Evolutionary conservation across 2,888 invertebrate species (phyloP).

Genomic region (Merodon equestris): DNA sequence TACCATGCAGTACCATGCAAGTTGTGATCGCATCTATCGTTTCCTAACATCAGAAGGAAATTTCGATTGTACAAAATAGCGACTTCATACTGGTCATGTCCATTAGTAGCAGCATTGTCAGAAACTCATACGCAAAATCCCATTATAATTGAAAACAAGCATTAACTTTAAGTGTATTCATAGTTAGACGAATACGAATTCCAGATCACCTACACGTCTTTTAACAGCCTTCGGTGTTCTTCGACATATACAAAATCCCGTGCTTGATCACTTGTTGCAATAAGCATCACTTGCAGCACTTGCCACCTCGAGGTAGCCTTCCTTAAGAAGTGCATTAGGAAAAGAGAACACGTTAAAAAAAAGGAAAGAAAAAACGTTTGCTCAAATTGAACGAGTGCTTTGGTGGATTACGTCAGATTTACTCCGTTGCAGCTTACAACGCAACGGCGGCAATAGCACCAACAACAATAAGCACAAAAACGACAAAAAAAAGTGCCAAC

Average conservation of each 20-base stretch:
- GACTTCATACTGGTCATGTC: background rate
- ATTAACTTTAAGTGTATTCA: too few species aligned
- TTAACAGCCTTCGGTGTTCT: conserved; percentile 24
- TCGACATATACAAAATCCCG: background rate
- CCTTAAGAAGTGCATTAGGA: conserved; percentile 31
- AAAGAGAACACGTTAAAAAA: conserved; percentile 18
- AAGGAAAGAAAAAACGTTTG: too few species aligned
- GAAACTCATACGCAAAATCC: background rate
- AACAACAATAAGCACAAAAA: conserved; percentile 3
- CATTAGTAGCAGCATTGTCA: conserved; percentile 1
- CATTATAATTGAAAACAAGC: conserved; percentile 14
- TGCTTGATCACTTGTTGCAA: conserved; percentile 37
- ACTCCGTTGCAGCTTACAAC: conserved; percentile 47
- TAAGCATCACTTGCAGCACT: conserved; percentile 43
- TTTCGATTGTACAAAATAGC: too few species aligned
- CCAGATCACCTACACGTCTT: conserved; percentile 60
- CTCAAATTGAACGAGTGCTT: conserved; percentile 45
- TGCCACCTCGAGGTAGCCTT: conserved; percentile 16
- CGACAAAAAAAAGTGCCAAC: conserved; percentile 18
- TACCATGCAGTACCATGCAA: too few species aligned
- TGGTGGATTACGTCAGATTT: conserved; percentile 57
- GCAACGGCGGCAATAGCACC: background rate
- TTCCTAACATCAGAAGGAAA: too few species aligned
- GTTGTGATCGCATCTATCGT: too few species aligned
- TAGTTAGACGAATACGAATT: conserved; percentile 14